Percentiles rank a stretch among this genome's conserved stretches.
phyloP scores from a whole-genome alignment of 2,888 invertebrate genomes.

The Noctuana brunneofusca region DNA sequence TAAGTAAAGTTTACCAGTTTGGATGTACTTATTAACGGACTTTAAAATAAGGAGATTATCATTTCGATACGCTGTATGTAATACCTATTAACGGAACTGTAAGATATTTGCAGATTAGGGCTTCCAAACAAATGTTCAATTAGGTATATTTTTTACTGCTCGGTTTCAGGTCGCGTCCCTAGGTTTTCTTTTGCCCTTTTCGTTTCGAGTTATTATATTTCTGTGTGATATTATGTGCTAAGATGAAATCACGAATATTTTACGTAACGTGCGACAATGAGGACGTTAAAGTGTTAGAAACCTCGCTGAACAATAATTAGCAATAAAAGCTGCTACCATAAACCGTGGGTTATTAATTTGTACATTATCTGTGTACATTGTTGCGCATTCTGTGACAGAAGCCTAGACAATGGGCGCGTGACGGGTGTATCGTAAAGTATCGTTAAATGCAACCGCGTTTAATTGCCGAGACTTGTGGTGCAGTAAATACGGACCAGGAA shows the following conservation, averaged over 20 bases:
- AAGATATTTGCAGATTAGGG: no score
- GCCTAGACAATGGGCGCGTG: constrained; percentile 61
- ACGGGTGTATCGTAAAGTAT: constrained; percentile 57
- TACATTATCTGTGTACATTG: constrained; percentile 52
- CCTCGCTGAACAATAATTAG: constrained; percentile 25
- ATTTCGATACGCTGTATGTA: no score
- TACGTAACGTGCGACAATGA: neutral
- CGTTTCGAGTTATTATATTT: no score
- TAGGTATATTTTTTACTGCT: no score
- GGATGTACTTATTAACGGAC: neutral
- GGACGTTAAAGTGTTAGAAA: constrained; percentile 17
- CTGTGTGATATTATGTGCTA: no score
- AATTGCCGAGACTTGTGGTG: constrained; percentile 66
- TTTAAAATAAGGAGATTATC: no score
- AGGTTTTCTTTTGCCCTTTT: no score
- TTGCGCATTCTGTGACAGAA: constrained; percentile 53
- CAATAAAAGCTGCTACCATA: constrained; percentile 32
- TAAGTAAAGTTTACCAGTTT: neutral
- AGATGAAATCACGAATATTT: neutral
- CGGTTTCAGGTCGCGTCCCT: no score
- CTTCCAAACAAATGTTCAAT: no score
- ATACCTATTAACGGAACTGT: no score
- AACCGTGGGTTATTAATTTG: constrained; percentile 32
- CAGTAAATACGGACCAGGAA: constrained; percentile 60
- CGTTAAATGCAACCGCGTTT: constrained; percentile 65